Evolutionary conservation across 2,888 invertebrate species (phyloP).

Genomic region (Alentia gelatinosa): DNA sequence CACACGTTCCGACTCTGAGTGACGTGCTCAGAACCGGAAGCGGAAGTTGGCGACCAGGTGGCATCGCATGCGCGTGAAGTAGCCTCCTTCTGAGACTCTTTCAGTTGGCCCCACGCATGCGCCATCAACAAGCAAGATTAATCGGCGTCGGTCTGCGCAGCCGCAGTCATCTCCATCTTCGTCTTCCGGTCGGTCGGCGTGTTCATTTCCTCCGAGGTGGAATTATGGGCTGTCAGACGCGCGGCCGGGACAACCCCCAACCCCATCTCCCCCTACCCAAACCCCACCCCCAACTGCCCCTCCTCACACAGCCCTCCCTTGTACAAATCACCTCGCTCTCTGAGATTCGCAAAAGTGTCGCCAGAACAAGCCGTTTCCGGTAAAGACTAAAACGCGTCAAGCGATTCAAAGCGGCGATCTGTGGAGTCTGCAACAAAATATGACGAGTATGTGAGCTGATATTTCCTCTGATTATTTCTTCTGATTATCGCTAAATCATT

Average conservation of each 20-base stretch:
- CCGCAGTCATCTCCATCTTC: background rate
- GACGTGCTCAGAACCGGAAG: background rate
- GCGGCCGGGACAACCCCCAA: no score
- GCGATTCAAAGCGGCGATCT: no score
- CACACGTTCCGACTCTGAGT: no score
- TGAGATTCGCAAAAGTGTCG: background rate
- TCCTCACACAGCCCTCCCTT: background rate
- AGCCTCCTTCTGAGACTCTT: background rate
- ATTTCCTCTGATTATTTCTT: no score
- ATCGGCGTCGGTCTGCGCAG: background rate
- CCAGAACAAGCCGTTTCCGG: no score
- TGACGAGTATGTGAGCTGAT: no score
- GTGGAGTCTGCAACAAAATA: no score
- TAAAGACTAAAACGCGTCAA: no score
- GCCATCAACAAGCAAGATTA: no score
- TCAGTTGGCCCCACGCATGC: no score
- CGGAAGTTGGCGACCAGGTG: background rate
- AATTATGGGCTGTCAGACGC: slow-evolving; percentile 1
- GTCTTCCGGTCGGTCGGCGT: background rate
- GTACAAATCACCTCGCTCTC: background rate
- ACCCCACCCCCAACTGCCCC: background rate
- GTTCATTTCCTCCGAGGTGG: background rate
- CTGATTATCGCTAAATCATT: no score
- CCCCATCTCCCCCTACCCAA: background rate
- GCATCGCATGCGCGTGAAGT: background rate